These are phyloP conservation scores for Haemorhous mexicanus DNA, from an alignment of 2,113 vertebrate genomes.

Conservation along the genomic window DNA sequence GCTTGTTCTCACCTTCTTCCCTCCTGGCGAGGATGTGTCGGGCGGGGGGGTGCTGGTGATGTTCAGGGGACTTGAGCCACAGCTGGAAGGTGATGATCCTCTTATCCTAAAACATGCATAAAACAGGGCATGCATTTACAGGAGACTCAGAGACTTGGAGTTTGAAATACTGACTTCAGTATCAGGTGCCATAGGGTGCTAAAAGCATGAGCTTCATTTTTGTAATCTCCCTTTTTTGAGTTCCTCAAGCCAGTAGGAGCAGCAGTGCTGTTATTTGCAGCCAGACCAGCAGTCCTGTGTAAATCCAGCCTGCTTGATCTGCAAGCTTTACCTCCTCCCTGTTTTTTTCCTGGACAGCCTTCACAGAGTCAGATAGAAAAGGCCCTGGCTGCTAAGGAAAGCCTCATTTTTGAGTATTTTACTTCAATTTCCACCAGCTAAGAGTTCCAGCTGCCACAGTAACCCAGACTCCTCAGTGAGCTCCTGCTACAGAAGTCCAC, in stretches of 20 bases:
- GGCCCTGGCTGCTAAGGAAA: neutral
- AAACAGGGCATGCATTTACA: neutral
- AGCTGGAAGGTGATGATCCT: constrained; percentile 97
- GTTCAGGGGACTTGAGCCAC: constrained; percentile 94
- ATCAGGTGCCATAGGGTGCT: neutral
- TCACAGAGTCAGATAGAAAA: neutral
- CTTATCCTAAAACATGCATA: constrained; percentile 79
- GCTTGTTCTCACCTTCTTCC: constrained; percentile 84
- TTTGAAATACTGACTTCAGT: neutral
- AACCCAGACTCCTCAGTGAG: neutral
- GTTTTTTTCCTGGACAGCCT: neutral
- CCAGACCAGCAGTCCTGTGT: neutral
- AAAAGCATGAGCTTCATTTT: neutral
- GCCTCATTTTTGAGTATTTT: neutral
- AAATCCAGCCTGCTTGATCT: neutral
- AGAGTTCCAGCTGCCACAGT: neutral
- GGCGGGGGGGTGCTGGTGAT: constrained; percentile 96
- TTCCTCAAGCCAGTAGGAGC: neutral
- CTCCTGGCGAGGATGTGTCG: constrained; percentile 90
- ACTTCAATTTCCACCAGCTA: neutral
- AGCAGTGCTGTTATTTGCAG: neutral
- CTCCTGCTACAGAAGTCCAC: neutral
- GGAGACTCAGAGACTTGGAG: neutral
- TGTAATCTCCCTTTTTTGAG: neutral
- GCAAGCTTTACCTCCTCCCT: neutral